Base-by-base conservation (phyloP, 1,140 invertebrate species). In the Rhyzopertha dominica region DNA sequence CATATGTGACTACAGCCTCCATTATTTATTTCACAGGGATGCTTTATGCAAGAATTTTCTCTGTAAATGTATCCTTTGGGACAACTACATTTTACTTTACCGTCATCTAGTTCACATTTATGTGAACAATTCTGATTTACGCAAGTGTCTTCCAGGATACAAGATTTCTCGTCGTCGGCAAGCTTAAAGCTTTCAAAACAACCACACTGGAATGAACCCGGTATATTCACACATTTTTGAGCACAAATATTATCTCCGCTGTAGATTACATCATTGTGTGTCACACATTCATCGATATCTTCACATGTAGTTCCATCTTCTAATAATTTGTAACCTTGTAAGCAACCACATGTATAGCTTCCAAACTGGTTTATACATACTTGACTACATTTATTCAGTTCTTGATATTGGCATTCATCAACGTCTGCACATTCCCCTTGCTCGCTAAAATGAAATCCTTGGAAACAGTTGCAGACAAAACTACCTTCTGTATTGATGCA, bases 11-110 rank as follows among this genome's bases (percentile, higher is more conserved):
- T 76, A 54, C 82, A 85, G 5, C 80, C 79, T 3, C 74, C 80
- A 55, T 77, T 76, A 39, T 72, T 71, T n/a, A 72, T 63, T 3
- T 55, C 43, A 58, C 84, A 86, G 53, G 84, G 82, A 54, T 87
- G 73, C 58, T 78, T 65, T 47, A 62, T 61, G 28, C 48, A 61
- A 37, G 45, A 55, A 20, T 14, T 40, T 43, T 53, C 47, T 25
- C 65, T 65, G 59, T 77, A 82, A 22, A 77, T 72, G 56, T 82
- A 87, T 0, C 84, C 84, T 25, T 81, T 77, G 51, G 86, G 82
- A 61, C 90, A 94, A 29, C 80, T 77, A 66, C 89, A 93, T 68
- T 25, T 25, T 8, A 43, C 50, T 34, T 29, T 30, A 5, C 49
- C 52, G 19, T 59, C 43, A 54, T 81, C 76, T 72, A 24, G 79